Conservation (phyloP, 92 coral and sea anemone genomes). For the Diadumene lineata region DNA sequence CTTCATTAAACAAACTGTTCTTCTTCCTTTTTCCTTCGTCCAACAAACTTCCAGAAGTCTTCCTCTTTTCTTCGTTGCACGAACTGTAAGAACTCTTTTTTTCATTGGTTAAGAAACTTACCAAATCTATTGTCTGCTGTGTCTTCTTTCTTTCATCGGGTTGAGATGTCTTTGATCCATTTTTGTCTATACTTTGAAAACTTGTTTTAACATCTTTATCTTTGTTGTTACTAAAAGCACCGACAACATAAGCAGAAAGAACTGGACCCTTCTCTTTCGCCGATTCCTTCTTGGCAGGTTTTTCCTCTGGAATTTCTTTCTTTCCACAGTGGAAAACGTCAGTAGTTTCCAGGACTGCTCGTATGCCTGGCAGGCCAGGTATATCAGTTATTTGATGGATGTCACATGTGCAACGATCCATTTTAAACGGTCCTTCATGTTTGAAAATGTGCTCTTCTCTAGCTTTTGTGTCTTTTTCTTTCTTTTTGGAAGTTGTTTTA, state of each 20-base stretch:
- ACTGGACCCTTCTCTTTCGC: constrained; percentile 3
- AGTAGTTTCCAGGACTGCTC: neutral
- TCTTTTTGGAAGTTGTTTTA: constrained; percentile 16
- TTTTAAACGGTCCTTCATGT: neutral
- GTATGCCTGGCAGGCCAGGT: neutral
- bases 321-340: neutral
- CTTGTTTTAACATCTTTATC: constrained; percentile 4
- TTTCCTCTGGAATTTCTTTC: neutral
- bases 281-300: neutral
- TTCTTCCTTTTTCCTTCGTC: too few species aligned
- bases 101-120: too few species aligned
- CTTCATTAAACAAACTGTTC: neutral
- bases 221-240: neutral
- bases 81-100: too few species aligned
- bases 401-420: neutral
- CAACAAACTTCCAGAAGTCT: too few species aligned
- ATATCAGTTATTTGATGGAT: neutral
- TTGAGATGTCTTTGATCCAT: too few species aligned
- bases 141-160: too few species aligned
- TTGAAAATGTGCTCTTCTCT: neutral
- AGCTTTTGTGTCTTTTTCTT: constrained; percentile 16
- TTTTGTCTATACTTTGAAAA: too few species aligned
- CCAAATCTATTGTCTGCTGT: too few species aligned
- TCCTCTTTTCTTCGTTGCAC: too few species aligned
- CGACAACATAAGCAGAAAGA: constrained; percentile 28